Conservation (phyloP, 2,888 invertebrate species). For the Notocelia uddmanniana region DNA sequence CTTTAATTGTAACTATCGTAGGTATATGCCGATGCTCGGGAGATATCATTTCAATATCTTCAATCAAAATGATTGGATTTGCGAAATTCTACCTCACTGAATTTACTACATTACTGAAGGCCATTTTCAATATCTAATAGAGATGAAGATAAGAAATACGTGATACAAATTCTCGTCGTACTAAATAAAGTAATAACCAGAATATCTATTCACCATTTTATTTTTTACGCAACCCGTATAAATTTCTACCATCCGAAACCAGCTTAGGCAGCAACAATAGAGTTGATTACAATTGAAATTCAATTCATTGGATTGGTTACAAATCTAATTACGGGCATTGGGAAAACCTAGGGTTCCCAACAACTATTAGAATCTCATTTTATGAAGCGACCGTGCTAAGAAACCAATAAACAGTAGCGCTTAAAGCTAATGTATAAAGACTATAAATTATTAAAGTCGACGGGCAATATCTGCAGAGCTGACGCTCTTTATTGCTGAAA, state of each 20-base stretch:
- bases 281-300: conserved; percentile 29
- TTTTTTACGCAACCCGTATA: conserved; percentile 18
- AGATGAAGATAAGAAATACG: conserved; percentile 4
- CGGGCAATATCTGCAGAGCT: conserved; percentile 8
- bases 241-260: background rate
- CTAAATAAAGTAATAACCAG: background rate
- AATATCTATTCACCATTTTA: background rate
- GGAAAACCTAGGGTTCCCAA: conserved; percentile 7
- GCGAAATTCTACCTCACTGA: background rate
- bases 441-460: conserved; percentile 19
- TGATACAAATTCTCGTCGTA: background rate
- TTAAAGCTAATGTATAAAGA: conserved; percentile 34
- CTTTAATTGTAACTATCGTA: too few relatives aligned
- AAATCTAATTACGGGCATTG: conserved; percentile 11
- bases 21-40: background rate
- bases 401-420: conserved; percentile 19
- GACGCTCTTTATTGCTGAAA: conserved; percentile 2
- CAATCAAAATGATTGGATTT: background rate
- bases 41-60: background rate
- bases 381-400: conserved; percentile 1
- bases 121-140: background rate
- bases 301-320: background rate
- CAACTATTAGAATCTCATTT: conserved; percentile 14
- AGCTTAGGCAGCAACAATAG: conserved; percentile 1
- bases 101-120: conserved; percentile 5